Evolutionary conservation across 1,140 invertebrate genomes (phyloP).

Genomic region (Lordiphosa mommai): DNA sequence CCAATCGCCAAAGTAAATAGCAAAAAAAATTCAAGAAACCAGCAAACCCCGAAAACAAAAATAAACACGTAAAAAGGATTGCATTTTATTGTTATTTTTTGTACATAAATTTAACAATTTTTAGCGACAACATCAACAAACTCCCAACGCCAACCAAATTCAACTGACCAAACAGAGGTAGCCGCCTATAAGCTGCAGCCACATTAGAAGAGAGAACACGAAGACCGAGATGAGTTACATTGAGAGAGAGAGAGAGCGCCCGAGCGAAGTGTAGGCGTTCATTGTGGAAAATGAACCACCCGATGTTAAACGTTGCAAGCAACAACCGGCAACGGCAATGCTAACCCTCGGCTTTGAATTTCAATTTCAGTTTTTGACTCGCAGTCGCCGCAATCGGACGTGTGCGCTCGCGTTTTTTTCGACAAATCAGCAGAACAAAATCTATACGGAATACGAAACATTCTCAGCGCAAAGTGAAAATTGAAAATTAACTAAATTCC

Average conservation of each 20-base stretch:
- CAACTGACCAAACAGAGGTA: constrained; percentile 7
- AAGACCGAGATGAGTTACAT: no score
- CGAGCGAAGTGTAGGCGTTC: no score
- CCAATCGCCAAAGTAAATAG: no score
- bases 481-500: neutral
- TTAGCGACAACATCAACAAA: constrained; percentile 14
- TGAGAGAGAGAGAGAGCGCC: no score
- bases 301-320: neutral
- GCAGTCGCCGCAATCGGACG: constrained; percentile 53
- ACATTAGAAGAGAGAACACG: no score
- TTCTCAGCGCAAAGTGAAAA: constrained; percentile 4
- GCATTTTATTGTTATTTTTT: neutral
- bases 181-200: no score
- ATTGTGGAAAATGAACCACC: no score
- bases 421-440: constrained; percentile 21
- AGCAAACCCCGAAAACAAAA: no score
- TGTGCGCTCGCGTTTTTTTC: constrained; percentile 50
- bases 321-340: constrained; percentile 3
- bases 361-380: constrained; percentile 64
- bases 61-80: no score
- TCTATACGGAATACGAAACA: constrained; percentile 55
- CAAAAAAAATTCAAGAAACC: no score
- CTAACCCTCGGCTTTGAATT: constrained; percentile 30
- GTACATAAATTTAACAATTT: neutral
- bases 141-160: constrained; percentile 2